Evolutionary conservation across 2,888 invertebrate genomes (phyloP).

Genomic region (Eumerus sabulonum): DNA sequence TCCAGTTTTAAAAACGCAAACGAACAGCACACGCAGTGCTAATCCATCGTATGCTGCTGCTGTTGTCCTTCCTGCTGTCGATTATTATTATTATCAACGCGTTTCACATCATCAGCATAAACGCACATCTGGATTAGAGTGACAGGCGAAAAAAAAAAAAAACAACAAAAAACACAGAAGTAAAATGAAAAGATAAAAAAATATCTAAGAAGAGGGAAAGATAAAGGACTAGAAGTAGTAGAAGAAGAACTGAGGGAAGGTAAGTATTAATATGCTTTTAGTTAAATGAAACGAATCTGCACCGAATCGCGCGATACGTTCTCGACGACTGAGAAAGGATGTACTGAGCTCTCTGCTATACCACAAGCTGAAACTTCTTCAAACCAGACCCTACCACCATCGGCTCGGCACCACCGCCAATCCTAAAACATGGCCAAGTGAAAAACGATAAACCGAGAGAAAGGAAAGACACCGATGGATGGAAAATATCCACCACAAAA

Average conservation of each 20-base stretch:
- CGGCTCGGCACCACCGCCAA: constrained; percentile 22
- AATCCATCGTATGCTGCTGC: constrained; percentile 45
- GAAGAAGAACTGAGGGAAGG: constrained; percentile 42
- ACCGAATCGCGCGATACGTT: constrained; percentile 66
- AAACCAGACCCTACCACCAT: constrained; percentile 41
- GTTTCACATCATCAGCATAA: too few species aligned
- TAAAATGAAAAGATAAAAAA: too few species aligned
- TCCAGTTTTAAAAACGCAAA: constrained; percentile 38
- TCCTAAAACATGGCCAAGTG: constrained; percentile 27
- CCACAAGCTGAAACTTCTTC: constrained; percentile 45
- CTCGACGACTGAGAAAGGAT: constrained; percentile 66
- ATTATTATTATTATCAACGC: background rate
- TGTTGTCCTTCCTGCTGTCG: constrained; percentile 13
- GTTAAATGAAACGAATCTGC: constrained; percentile 49
- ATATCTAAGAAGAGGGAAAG: too few species aligned
- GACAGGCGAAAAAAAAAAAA: too few species aligned
- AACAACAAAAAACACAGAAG: too few species aligned
- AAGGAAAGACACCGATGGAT: constrained; percentile 2
- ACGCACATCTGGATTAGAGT: too few species aligned
- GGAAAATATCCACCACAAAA: constrained; percentile 28
- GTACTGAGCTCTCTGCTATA: constrained; percentile 54
- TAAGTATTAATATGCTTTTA: constrained; percentile 50
- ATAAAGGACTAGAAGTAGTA: background rate
- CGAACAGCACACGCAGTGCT: constrained; percentile 55
- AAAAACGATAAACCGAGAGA: constrained; percentile 15